phyloP scores from a whole-genome alignment of 37 sponge, comb jelly and placozoan genomes.

The Hormiphora californensis region DNA sequence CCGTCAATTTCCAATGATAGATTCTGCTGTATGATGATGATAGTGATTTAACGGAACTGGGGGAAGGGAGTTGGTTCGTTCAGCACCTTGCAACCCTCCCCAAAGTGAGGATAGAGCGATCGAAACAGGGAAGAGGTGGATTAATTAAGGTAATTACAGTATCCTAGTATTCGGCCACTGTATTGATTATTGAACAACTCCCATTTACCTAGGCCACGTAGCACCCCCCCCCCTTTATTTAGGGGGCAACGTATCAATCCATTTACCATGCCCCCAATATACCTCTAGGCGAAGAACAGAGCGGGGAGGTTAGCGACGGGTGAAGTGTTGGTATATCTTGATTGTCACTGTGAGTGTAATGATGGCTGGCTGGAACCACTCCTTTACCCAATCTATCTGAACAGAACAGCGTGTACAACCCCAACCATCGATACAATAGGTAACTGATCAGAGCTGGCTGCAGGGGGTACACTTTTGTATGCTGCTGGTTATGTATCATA shows the following conservation, averaged over 20 bases:
- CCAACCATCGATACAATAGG: slow-evolving; percentile 19
- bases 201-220: too few relatives aligned
- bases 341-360: slow-evolving; percentile 24
- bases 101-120: slow-evolving; percentile 1
- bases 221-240: too few relatives aligned
- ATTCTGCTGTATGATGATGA: slow-evolving; percentile 36
- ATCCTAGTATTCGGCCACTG: too few relatives aligned
- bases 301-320: background rate
- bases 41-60: slow-evolving; percentile 1
- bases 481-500: too few relatives aligned
- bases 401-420: slow-evolving; percentile 35
- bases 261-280: too few relatives aligned
- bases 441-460: background rate
- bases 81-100: slow-evolving; percentile 1
- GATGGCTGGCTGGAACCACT: slow-evolving; percentile 38
- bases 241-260: too few relatives aligned
- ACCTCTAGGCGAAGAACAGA: background rate
- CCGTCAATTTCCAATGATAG: too few relatives aligned
- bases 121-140: slow-evolving; percentile 14
- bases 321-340: slow-evolving; percentile 1
- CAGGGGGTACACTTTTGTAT: too few relatives aligned
- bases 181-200: too few relatives aligned
- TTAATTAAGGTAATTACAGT: slow-evolving; percentile 10
- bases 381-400: slow-evolving; percentile 32
- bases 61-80: slow-evolving; percentile 19